Percentiles rank a stretch among this genome's conserved stretches.
Conservation (phyloP, 2,888 invertebrate species). For the Mantis religiosa region DNA sequence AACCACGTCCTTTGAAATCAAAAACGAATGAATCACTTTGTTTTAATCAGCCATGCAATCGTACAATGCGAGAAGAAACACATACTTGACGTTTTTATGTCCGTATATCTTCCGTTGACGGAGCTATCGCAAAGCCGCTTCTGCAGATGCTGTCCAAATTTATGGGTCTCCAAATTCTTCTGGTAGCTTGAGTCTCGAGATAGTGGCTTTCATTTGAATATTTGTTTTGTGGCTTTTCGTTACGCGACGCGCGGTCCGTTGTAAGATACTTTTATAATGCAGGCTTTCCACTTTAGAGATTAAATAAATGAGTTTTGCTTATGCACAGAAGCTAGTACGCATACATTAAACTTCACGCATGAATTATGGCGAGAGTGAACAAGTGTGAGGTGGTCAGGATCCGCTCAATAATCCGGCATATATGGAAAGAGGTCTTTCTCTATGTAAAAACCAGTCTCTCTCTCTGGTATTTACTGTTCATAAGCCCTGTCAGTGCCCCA, state of each 20-base stretch:
- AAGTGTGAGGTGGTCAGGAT: not conserved
- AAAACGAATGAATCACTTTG: too few relatives aligned
- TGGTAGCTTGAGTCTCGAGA: not conserved
- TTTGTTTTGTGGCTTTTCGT: not conserved
- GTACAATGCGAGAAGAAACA: not conserved
- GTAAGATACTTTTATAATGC: not conserved
- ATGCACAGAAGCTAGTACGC: not conserved
- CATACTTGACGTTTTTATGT: not conserved
- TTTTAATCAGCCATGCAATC: not conserved
- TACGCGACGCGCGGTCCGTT: not conserved
- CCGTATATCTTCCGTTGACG: not conserved
- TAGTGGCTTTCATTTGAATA: not conserved
- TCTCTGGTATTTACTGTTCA: too few relatives aligned
- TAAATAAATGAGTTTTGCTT: constrained; percentile 6
- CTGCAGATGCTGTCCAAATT: not conserved
- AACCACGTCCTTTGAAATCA: not conserved
- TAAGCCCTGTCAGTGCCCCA: too few relatives aligned
- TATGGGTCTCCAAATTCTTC: not conserved
- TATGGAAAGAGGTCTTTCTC: not conserved
- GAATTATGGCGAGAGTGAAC: not conserved
- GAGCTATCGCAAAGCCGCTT: not conserved
- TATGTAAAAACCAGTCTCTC: not conserved
- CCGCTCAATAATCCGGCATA: not conserved
- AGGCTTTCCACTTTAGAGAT: not conserved
- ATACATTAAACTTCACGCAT: not conserved